Evolutionary conservation across 2,888 invertebrate genomes (phyloP), one percentile per base, ranked within the genome.

Genomic region (Halictus ligatus): DNA sequence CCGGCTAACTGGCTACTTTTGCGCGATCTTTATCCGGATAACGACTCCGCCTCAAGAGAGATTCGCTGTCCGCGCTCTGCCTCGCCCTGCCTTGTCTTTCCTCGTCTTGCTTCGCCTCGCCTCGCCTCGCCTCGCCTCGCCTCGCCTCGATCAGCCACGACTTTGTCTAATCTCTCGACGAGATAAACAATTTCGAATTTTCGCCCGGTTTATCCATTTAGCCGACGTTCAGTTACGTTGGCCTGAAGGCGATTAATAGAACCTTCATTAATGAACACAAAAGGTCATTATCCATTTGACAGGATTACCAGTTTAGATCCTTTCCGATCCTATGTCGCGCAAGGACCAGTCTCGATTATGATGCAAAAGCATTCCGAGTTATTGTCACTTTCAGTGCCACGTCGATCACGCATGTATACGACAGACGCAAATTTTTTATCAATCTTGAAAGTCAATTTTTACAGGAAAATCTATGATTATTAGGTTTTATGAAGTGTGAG

Each of bases 1-100:
- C 46, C 50, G 75, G 60, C 67, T 21, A 48, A 73, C 58, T 67
- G 64, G n/a, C 75, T 2, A 10, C 69, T 46, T 46, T 48, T 69
- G 50, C 46, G 43, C 25, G 25, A 4, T 54, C 54, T 54, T 48
- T 43, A 50, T 35, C 46, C 75, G 75, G 75, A 43, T 46, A 64
- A 64, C 75, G 60, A 76, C 60, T 58, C 64, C 50, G 58, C 58
- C 67, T 29, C 18, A 35, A 69, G 69, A 13, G 29, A 73, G 73
- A 73, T n/a, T 29, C 73, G 10, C 25, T 64, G 64, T 64, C 64
- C 64, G 64, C 64, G 64, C 64, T 64, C 29, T 64, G 64, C 64
- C 60, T 60, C 60, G 60, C 60, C 60, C 60, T 25, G 6, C 25
- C 60, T 60, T 13, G n/a, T 10, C 60, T 60, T 12, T 12, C 13